phyloP scores from a whole-genome alignment of 2,888 invertebrate genomes.

The Agonopterix arenella region DNA sequence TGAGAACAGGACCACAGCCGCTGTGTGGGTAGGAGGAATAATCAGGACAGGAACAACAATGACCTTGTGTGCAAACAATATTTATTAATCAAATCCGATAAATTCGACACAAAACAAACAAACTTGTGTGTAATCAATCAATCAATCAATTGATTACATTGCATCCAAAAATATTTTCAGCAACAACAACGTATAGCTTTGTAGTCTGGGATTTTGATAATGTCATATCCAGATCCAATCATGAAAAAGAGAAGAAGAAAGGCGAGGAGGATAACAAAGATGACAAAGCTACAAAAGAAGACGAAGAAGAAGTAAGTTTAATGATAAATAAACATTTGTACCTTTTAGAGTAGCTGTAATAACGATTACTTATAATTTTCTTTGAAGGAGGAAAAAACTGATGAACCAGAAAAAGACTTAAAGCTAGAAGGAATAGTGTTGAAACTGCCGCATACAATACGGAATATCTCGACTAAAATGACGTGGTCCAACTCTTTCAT shows the following conservation, averaged over 20 bases:
- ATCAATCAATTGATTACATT: too few species aligned
- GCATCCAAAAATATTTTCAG: constrained; percentile 44
- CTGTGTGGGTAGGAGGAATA: too few species aligned
- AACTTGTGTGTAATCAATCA: too few species aligned
- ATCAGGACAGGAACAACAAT: too few species aligned
- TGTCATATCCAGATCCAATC: constrained; percentile 53
- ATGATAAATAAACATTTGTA: neutral
- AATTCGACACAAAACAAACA: too few species aligned
- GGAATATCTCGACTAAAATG: constrained; percentile 95
- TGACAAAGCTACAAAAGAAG: constrained; percentile 36
- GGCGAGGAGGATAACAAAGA: constrained; percentile 27
- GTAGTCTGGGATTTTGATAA: constrained; percentile 87
- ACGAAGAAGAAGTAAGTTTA: constrained; percentile 9
- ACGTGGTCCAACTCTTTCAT: constrained; percentile 94
- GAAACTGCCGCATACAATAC: constrained; percentile 88
- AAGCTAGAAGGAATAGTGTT: constrained; percentile 79
- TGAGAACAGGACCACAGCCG: too few species aligned
- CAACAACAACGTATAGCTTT: constrained; percentile 89
- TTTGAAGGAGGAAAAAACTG: constrained; percentile 50
- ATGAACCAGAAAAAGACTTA: constrained; percentile 48
- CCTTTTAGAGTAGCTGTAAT: neutral
- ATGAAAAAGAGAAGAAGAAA: constrained; percentile 39
- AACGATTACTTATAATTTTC: too few species aligned
- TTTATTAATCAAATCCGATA: too few species aligned
- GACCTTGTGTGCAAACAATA: too few species aligned